Evolutionary conservation across 1,140 invertebrate species (phyloP).

Genomic region (Neomicropteryx cornuta): DNA sequence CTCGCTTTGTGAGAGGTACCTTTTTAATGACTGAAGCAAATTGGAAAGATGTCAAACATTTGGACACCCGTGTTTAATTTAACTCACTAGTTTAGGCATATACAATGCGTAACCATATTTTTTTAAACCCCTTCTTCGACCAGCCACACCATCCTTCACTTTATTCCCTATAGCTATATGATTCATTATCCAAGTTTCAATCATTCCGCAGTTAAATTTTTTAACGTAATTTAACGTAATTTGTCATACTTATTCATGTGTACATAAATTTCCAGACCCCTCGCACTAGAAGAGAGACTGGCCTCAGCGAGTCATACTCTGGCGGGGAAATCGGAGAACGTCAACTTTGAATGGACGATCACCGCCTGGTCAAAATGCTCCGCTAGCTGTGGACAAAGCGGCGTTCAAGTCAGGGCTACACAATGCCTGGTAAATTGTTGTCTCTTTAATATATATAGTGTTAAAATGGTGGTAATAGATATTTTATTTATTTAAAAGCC

Average conservation of each 20-base stretch:
- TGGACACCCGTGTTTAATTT: no score
- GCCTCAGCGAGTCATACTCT: slow-evolving; percentile 14
- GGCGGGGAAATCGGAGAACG: slow-evolving; percentile 38
- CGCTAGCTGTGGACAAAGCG: slow-evolving; percentile 71
- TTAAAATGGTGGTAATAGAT: neutral
- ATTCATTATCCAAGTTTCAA: slow-evolving; percentile 18
- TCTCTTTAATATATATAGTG: neutral
- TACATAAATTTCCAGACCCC: slow-evolving; percentile 18
- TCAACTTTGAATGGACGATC: slow-evolving; percentile 68
- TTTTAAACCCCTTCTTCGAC: no score
- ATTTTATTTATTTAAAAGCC: neutral
- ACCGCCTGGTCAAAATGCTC: slow-evolving; percentile 81
- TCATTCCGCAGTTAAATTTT: slow-evolving; percentile 17
- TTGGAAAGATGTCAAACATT: no score
- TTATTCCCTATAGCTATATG: slow-evolving; percentile 13
- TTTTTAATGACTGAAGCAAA: no score
- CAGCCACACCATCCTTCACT: no score
- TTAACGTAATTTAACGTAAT: slow-evolving; percentile 20
- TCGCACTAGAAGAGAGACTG: neutral
- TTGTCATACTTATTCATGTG: no score
- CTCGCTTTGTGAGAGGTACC: no score
- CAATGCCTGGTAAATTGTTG: slow-evolving; percentile 49
- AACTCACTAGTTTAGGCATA: no score
- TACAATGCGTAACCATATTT: no score
- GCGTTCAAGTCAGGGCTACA: slow-evolving; percentile 56